Evolutionary conservation across 1,140 invertebrate species (phyloP), one percentile per base, ranked within the genome.

Genomic region (Drosophila asahinai): DNA sequence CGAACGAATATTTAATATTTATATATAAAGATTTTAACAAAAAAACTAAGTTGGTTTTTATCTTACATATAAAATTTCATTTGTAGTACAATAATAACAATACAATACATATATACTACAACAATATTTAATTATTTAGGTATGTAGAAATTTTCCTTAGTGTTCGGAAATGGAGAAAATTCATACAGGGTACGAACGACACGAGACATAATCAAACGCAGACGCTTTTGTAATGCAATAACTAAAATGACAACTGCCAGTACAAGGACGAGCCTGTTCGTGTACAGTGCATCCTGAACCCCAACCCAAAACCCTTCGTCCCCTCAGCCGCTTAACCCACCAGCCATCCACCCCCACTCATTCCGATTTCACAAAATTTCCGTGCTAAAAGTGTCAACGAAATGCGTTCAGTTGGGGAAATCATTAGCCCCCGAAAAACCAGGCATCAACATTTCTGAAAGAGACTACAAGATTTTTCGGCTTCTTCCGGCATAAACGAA

Each of bases 181-280:
- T 30, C 45, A 48, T 61, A 43, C 58, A 49, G 52, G 80, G 83
- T 87, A 74, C 67, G 55, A 55, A 65, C 45, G 63, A 89, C 84
- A 87, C 72, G 81, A 61, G 63, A 81, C 86, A 87, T 83, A 87
- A 87, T 87, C 83, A 89, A 89, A 87, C 74, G 86, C 84, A 89
- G 86, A 72, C 74, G 60, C 77, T 65, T 65, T 80, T 84, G 84
- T 89, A 89, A 89, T 79, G 84, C 84, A 87, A 87, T 87, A 89
- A 87, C 84, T 87, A 89, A 87, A 87, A 87, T 89, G 84, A 87
- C 84, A 87, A 78, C 81, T 77, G 58, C 71, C 80, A 77, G 67
- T 76, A 77, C 72, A 76, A 77, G 63, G 52, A 66, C 57, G 27
- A 55, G 54, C 40, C 43, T 45, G 58, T 27, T 60, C 36, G 27